Percentiles rank a stretch among this genome's conserved stretches.
Evolutionary conservation across 2,888 invertebrate genomes (phyloP).

Genomic region (Zelleria hepariella): DNA sequence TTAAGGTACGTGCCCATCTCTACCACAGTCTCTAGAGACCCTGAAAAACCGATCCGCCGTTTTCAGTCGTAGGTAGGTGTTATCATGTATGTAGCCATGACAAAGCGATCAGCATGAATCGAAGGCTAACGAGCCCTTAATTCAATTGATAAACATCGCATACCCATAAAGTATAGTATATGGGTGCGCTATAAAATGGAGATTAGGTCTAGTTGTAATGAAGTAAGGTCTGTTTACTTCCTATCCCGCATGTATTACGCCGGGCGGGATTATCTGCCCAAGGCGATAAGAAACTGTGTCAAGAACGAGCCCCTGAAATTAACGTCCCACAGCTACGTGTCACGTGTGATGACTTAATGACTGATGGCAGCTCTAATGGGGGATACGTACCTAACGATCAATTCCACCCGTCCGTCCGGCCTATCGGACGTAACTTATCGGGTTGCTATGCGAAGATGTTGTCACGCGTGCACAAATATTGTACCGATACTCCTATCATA

Average conservation of each 20-base stretch:
- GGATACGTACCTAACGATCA: background rate
- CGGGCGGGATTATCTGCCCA: conserved; percentile 23
- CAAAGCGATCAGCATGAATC: background rate
- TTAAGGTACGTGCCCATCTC: no score
- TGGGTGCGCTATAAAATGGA: background rate
- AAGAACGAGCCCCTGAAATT: conserved; percentile 23
- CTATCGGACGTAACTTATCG: background rate
- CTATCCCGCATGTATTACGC: background rate
- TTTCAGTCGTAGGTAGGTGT: background rate
- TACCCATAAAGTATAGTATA: background rate
- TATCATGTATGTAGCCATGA: background rate
- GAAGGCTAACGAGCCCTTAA: background rate
- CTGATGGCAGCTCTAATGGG: conserved; percentile 10
- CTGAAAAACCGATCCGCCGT: background rate
- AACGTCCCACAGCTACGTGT: background rate
- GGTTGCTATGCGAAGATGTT: background rate
- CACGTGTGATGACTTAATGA: conserved; percentile 12
- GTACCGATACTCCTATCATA: background rate
- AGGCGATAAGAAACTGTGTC: conserved; percentile 38
- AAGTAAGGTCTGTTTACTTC: conserved; percentile 1
- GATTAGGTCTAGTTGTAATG: background rate
- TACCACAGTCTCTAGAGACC: no score
- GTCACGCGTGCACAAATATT: background rate
- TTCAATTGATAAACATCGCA: background rate
- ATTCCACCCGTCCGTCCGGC: background rate